A percentile compares a stretch with the other conserved stretches of the same genome.
phyloP scores from a whole-genome alignment of 2,797 vertebrate species.

The Masticophis lateralis region DNA sequence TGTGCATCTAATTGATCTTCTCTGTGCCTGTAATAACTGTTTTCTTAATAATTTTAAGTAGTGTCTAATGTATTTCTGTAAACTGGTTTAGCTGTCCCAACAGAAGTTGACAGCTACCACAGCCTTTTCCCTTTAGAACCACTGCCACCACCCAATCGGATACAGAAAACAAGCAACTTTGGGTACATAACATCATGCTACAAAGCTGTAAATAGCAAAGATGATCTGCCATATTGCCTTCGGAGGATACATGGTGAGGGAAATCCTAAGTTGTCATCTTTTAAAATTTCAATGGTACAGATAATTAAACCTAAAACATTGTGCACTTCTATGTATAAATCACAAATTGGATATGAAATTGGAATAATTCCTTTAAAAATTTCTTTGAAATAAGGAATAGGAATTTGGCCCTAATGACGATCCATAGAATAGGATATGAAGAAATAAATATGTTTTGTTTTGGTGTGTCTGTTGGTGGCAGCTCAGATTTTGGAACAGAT shows the following conservation, averaged over 20 bases:
- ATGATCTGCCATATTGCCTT: conserved; percentile 97
- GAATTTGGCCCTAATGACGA: conserved; percentile 10
- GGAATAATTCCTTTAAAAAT: conserved; percentile 1
- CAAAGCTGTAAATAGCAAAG: conserved; percentile 99
- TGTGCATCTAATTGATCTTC: conserved; percentile 33
- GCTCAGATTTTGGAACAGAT: conserved; percentile 25
- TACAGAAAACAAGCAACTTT: conserved; percentile 99
- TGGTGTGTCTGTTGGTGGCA: conserved; percentile 6
- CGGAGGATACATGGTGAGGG: conserved; percentile 95
- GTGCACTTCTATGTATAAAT: conserved; percentile 6
- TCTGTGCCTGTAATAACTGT: conserved; percentile 26
- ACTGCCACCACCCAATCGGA: conserved; percentile 91
- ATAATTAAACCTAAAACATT: conserved; percentile 26
- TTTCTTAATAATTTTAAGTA: conserved; percentile 32
- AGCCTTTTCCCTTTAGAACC: conserved; percentile 97
- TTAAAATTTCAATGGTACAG: conserved; percentile 11
- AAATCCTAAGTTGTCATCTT: conserved; percentile 22
- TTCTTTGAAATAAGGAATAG: conserved; percentile 6
- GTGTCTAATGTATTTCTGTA: conserved; percentile 44
- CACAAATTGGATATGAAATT: conserved; percentile 19
- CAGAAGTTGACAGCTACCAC: conserved; percentile 98
- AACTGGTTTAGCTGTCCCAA: conserved; percentile 84
- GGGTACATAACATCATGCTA: conserved; percentile 98
- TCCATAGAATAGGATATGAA: not conserved
- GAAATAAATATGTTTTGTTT: conserved; percentile 4